Evolutionary conservation across 2,113 vertebrate species (phyloP).

Genomic region (Eolophus roseicapilla): DNA sequence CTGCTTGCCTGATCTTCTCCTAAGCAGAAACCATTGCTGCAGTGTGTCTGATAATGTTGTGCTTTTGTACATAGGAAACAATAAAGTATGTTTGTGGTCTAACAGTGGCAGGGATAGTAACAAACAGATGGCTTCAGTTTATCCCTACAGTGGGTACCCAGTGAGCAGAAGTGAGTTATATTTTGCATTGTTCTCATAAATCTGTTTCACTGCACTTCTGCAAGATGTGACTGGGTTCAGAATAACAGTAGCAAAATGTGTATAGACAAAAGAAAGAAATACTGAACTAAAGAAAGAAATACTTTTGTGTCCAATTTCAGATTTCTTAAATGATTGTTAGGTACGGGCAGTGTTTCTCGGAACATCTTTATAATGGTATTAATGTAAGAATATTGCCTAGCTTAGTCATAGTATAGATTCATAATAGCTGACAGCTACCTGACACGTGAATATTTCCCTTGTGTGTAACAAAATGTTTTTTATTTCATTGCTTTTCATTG

Average conservation of each 20-base stretch:
- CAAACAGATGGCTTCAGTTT: slow-evolving; percentile 1
- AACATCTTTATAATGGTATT: background rate
- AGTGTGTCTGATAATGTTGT: slow-evolving; percentile 7
- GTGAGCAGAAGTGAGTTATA: background rate
- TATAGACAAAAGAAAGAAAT: background rate
- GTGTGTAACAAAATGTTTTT: background rate
- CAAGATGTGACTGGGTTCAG: background rate
- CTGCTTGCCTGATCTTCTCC: background rate
- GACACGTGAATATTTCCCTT: background rate
- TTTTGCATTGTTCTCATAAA: background rate
- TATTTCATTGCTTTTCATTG: background rate
- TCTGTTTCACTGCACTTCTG: background rate
- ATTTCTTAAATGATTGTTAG: background rate
- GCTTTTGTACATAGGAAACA: background rate
- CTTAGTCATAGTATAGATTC: slow-evolving; percentile 21
- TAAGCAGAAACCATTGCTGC: background rate
- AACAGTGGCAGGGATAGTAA: background rate
- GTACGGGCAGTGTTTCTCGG: background rate
- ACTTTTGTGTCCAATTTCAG: background rate
- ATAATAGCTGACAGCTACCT: slow-evolving; percentile 6
- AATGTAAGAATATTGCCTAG: background rate
- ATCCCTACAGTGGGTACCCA: background rate
- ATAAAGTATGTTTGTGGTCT: background rate
- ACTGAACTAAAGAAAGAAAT: background rate
- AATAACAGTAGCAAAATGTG: background rate